phyloP scores from a whole-genome alignment of 2,113 vertebrate species.

The Microcebus tavaratra region DNA sequence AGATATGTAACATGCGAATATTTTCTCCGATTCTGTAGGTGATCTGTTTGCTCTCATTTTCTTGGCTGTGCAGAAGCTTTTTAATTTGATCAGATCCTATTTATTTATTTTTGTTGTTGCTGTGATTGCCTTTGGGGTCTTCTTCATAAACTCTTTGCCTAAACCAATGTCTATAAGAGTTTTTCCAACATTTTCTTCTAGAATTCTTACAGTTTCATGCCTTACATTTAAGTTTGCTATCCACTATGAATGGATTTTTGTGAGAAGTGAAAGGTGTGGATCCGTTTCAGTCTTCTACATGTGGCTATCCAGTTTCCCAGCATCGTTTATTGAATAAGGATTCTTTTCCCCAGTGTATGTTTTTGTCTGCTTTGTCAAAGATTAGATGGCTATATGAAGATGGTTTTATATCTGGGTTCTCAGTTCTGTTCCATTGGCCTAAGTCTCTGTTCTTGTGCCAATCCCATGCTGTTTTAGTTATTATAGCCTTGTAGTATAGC shows the following conservation, averaged over 20 bases:
- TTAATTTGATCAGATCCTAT: neutral
- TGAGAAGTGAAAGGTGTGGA: too few relatives aligned
- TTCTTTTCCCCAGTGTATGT: too few relatives aligned
- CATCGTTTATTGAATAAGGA: too few relatives aligned
- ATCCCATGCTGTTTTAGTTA: too few relatives aligned
- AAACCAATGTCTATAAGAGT: neutral
- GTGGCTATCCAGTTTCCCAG: too few relatives aligned
- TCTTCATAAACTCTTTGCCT: neutral
- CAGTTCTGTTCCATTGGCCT: too few relatives aligned
- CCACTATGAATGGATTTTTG: neutral
- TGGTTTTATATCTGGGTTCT: too few relatives aligned
- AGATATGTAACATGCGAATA: neutral
- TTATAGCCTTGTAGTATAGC: too few relatives aligned
- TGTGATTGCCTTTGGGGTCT: neutral
- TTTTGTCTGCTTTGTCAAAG: too few relatives aligned
- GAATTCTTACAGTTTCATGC: neutral
- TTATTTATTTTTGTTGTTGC: neutral
- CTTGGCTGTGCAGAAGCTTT: neutral
- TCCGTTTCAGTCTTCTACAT: too few relatives aligned
- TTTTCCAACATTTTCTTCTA: neutral
- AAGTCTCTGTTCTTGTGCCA: too few relatives aligned
- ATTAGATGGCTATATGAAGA: too few relatives aligned
- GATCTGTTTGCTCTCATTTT: neutral
- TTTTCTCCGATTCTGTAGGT: neutral
- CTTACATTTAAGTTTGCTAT: neutral